Evolutionary conservation across 2,113 vertebrate species (phyloP), one percentile per base, ranked within the genome.

Genomic region (Malurus melanocephalus): DNA sequence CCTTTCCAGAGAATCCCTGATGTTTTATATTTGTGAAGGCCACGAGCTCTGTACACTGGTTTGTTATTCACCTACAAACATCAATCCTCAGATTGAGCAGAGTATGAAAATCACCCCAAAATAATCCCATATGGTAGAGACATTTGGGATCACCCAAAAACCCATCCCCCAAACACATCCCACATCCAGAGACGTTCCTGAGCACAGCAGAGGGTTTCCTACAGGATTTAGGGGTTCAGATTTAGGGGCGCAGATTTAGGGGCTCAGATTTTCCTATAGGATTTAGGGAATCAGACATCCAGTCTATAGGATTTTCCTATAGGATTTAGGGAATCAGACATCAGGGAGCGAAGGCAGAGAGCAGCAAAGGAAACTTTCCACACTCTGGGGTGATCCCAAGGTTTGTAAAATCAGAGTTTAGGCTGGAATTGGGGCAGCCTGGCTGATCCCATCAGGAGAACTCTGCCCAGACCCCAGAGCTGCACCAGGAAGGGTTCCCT

Each of bases 61-160:
- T 72, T 76, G 24, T 46, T 61, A 28, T 26, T 82, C 19, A 17
- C 21, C 43, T 7, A 4, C 7, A 75, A 80, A 66, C 13, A 57
- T 6, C 48, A 67, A 15, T 27, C 8, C 57, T 78, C 61, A 55
- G 28, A 55, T 40, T 20, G 48, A 42, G 11, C 42, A 73, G 61
- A 5, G 22, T 24, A 40, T 9, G 59, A 57, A 7, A 82, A 38
- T 38, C 9, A 1, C 10, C 53, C 51, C 46, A 7, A 53, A 56
- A 32, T 2, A 17, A 13, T 3, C 49, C 10, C 1, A 0, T 27
- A 7, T 45, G 59, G 38, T 16, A 17, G 6, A 45, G 16, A 46
- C 38, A 38, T 38, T 38, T 38, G 38, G 38, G 38, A 38, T 38
- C 38, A 38, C 38, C 38, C 38, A 38, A 38, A 38, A 38, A 38